Evolutionary conservation across 2,888 invertebrate species (phyloP).

Genomic region (Dioctria linearis): DNA sequence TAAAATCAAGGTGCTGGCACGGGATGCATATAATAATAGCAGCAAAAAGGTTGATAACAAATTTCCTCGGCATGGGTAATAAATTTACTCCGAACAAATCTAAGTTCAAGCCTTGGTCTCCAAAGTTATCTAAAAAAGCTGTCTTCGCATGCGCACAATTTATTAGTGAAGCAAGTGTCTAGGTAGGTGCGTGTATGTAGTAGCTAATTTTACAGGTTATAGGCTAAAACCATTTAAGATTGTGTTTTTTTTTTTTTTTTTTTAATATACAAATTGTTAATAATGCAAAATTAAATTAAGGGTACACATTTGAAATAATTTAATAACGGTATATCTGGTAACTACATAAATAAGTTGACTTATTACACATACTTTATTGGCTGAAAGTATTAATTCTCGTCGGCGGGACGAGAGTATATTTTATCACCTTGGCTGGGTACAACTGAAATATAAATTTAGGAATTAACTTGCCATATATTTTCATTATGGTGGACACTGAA

Average conservation of each 20-base stretch:
- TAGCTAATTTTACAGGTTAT: not conserved
- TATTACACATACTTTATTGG: not conserved
- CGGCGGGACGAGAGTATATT: not conserved
- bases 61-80: conserved; percentile 23
- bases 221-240: conserved; percentile 1
- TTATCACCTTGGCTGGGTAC: conserved; percentile 1
- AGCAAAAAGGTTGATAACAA: conserved; percentile 14
- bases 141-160: conserved; percentile 29
- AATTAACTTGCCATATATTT: conserved; percentile 51
- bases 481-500: conserved; percentile 43
- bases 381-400: conserved; percentile 16
- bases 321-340: conserved; percentile 8
- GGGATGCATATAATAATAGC: conserved; percentile 22
- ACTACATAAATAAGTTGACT: not conserved
- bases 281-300: conserved; percentile 14
- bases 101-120: conserved; percentile 8
- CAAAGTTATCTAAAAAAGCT: conserved; percentile 12
- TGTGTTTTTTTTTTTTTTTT: not conserved
- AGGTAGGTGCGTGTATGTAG: no score
- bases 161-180: not conserved
- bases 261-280: not conserved
- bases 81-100: conserved; percentile 21
- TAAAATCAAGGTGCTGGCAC: conserved; percentile 24
- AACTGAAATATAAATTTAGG: conserved; percentile 49
- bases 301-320: not conserved